Base-by-base conservation (phyloP, 2,888 invertebrate genomes). In the Creontiades dilutus region DNA sequence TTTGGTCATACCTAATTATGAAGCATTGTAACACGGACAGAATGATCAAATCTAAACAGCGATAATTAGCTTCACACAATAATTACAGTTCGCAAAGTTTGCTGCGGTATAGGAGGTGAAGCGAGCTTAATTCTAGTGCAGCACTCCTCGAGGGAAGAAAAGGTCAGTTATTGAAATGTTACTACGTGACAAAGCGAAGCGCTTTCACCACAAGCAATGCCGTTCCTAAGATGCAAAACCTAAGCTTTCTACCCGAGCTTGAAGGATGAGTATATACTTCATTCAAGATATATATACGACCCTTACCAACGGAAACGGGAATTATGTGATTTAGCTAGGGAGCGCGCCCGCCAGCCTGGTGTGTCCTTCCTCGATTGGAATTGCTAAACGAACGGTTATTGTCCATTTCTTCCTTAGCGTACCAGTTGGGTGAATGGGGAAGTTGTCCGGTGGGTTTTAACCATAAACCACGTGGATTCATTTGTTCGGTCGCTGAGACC, bases 151-250 rank as follows among this genome's bases (percentile, higher is more conserved):
- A 52, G 46, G 86, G 48, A 47, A 46, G 61, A 47, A 86, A 86
- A 86, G 86, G 86, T 86, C 86, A 86, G 86, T 86, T 86, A 86
- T 86, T 86, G 86, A 86, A 86, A 86, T 75, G 86, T 86, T 86
- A 86, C 47, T 75, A 86, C 86, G 86, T 86, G 86, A 86, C 86
- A 86, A 86, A 75, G 75, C 86, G 48, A 75, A 52, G 75, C 46
- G 75, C 86, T 86, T 86, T 86, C 86, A 75, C 86, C 47, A 4
- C 61, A 46, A 68, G 86, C 86, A n/a, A 61, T 86, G 68, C 82
- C 82, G 82, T 19, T 52, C 82, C 52, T 37, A 86, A 86, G 86
- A 86, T 86, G 86, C 86, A 86, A 86, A 86, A 82, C 61, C 86
- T 37, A n/a, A 75, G 68, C 86, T 86, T 86, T 86, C 86, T 86